Evolutionary conservation across 2,113 vertebrate genomes (phyloP).

Genomic region (Chinchilla lanigera): DNA sequence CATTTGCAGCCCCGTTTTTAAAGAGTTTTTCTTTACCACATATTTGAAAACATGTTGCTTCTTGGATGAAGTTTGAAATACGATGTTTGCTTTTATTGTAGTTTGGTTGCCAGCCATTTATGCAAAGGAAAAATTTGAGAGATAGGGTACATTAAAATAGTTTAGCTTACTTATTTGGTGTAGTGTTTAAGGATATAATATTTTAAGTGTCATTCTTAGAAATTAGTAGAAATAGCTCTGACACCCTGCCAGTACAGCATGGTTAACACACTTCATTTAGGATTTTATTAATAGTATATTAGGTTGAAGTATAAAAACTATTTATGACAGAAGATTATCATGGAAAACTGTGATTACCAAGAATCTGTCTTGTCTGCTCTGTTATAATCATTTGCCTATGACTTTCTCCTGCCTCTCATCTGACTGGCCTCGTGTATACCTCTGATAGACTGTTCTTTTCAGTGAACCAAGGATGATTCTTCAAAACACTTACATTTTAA

Average conservation of each 20-base stretch:
- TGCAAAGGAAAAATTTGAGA: neutral
- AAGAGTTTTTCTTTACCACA: neutral
- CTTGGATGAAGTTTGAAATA: conserved; percentile 15
- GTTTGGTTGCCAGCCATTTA: neutral
- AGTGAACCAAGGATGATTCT: neutral
- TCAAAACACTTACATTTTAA: conserved; percentile 3
- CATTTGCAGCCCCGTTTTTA: neutral
- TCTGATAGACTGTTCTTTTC: neutral
- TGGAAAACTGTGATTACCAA: neutral
- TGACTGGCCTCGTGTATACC: neutral
- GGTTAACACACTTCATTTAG: neutral
- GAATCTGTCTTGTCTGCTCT: neutral
- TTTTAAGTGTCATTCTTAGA: neutral
- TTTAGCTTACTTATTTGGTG: neutral
- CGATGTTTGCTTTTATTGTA: neutral
- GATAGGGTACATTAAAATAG: neutral
- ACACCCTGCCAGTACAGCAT: neutral
- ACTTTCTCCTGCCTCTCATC: neutral
- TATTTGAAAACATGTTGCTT: neutral
- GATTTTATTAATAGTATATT: neutral
- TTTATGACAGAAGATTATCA: neutral
- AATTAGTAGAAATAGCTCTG: neutral
- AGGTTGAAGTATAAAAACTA: neutral
- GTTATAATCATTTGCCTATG: neutral
- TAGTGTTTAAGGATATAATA: neutral